A percentile compares a stretch with the other conserved stretches of the same genome.
These are phyloP conservation scores for Azorinus chamasolen DNA, from an alignment of 2,888 invertebrate genomes.

Conservation along the genomic window DNA sequence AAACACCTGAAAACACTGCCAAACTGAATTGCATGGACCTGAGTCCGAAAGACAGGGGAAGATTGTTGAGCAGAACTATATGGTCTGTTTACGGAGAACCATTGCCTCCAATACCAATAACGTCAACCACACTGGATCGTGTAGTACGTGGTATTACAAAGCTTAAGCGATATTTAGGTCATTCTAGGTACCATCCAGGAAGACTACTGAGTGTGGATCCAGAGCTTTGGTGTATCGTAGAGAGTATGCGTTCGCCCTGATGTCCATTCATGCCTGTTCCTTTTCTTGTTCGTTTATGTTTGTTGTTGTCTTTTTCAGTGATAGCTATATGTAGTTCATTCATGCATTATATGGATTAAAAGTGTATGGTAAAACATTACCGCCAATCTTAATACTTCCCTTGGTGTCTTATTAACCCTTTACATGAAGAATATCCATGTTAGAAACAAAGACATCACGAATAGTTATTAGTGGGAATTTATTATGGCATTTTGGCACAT, in stretches of 20 bases:
- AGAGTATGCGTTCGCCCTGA: slow-evolving; percentile 30
- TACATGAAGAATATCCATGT: no score
- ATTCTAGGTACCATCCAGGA: slow-evolving; percentile 35
- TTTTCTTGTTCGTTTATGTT: no score
- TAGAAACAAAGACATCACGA: no score
- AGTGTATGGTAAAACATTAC: no score
- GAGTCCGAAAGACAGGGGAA: slow-evolving; percentile 13
- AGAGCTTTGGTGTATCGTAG: slow-evolving; percentile 48
- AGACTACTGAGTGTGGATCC: slow-evolving; percentile 42
- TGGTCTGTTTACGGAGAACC: slow-evolving; percentile 51
- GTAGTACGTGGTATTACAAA: slow-evolving; percentile 20
- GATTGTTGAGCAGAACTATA: slow-evolving; percentile 32
- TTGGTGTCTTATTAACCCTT: no score
- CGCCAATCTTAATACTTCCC: no score
- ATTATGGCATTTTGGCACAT: no score
- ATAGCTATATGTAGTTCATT: no score
- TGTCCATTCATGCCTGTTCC: no score
- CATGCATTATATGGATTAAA: no score
- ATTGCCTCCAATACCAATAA: slow-evolving; percentile 40
- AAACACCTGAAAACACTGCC: slow-evolving; percentile 4
- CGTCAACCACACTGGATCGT: slow-evolving; percentile 13
- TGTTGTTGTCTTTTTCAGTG: background rate
- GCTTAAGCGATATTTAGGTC: slow-evolving; percentile 23
- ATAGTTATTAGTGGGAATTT: no score
- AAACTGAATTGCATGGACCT: slow-evolving; percentile 29